phyloP scores from a whole-genome alignment of 2,113 vertebrate species.

The Laterallus jamaicensis region DNA sequence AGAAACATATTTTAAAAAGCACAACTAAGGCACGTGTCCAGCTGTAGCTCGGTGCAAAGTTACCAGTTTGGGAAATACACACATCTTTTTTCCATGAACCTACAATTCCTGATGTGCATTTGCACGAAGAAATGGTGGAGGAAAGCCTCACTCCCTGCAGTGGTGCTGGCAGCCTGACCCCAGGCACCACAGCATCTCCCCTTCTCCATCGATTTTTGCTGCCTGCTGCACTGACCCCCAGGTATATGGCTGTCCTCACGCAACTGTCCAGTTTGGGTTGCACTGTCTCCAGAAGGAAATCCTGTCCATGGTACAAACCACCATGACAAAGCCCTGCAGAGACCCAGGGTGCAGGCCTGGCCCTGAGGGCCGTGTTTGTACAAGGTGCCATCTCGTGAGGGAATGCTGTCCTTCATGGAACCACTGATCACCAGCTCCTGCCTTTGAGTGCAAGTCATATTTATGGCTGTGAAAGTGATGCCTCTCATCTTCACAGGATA shows the following conservation, averaged over 20 bases:
- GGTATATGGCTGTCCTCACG: not conserved
- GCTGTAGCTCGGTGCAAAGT: not conserved
- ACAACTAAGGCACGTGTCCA: not conserved
- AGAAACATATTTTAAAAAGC: not conserved
- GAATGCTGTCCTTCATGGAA: not conserved
- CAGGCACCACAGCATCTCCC: not conserved
- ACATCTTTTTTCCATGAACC: accelerated
- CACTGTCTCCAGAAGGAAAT: not conserved
- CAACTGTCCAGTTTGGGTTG: accelerated
- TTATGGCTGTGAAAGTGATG: not conserved
- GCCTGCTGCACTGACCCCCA: accelerated
- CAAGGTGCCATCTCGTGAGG: not conserved
- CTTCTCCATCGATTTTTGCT: not conserved
- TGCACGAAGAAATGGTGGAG: too few relatives aligned
- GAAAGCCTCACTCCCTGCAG: not conserved
- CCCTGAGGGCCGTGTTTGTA: not conserved
- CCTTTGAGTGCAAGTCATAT: accelerated
- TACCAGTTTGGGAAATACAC: not conserved
- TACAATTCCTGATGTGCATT: not conserved
- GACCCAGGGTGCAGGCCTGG: not conserved
- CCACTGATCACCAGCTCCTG: not conserved
- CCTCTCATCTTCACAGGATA: accelerated
- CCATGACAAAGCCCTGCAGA: not conserved
- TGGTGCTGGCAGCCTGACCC: not conserved
- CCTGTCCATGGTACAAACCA: too few relatives aligned